These are phyloP conservation scores for Lacerta agilis DNA, from an alignment of 2,797 vertebrate genomes.

Conservation along the genomic window DNA sequence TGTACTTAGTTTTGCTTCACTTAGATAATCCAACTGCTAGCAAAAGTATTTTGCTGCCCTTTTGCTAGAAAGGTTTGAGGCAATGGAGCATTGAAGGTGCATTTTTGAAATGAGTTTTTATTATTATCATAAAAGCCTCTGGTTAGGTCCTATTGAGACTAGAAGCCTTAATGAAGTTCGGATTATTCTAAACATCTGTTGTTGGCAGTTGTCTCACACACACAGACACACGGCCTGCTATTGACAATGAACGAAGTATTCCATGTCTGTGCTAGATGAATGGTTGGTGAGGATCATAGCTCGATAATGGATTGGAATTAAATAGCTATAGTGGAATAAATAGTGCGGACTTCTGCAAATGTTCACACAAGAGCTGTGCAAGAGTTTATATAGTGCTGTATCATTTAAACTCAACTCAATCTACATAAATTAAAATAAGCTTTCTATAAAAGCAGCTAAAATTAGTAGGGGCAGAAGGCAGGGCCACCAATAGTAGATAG, in stretches of 20 bases:
- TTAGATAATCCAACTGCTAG: neutral
- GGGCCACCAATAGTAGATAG: too few species aligned
- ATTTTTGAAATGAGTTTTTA: constrained; percentile 7
- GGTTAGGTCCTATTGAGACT: constrained; percentile 34
- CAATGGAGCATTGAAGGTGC: neutral
- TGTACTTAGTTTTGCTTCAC: neutral
- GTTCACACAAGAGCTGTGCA: neutral
- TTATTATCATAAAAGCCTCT: neutral
- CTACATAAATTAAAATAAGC: neutral
- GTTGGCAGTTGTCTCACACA: neutral
- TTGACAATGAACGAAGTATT: neutral
- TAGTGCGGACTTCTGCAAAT: neutral
- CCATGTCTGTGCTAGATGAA: neutral
- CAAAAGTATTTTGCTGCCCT: constrained; percentile 1
- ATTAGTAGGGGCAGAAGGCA: neutral
- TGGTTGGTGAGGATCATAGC: too few species aligned
- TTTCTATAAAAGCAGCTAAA: neutral
- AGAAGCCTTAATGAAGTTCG: neutral
- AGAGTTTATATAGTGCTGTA: neutral
- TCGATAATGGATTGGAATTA: neutral
- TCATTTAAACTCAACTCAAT: neutral
- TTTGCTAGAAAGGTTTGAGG: neutral
- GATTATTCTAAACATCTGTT: neutral
- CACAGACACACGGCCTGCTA: neutral
- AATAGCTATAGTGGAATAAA: neutral